These are phyloP conservation scores for Diloba caeruleocephala DNA, from an alignment of 2,888 invertebrate genomes.

Conservation along the genomic window DNA sequence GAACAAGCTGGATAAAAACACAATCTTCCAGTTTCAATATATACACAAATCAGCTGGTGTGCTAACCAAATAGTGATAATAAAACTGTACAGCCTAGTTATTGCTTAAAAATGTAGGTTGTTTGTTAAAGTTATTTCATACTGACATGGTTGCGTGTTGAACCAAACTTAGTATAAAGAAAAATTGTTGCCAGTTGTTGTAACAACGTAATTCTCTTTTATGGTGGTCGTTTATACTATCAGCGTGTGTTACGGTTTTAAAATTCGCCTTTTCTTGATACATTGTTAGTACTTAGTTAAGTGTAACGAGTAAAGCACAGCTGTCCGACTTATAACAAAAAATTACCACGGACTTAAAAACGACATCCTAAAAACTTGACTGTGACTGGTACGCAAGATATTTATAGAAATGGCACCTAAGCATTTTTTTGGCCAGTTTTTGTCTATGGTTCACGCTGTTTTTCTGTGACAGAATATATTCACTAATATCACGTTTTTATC, in stretches of 20 bases:
- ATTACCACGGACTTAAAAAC: constrained; percentile 11
- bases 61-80: constrained; percentile 19
- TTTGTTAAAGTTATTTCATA: constrained; percentile 46
- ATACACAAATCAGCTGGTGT: no score
- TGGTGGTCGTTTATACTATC: constrained; percentile 69
- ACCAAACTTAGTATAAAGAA: constrained; percentile 66
- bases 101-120: constrained; percentile 38
- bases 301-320: constrained; percentile 40
- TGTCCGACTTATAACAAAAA: constrained; percentile 26
- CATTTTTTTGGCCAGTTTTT: constrained; percentile 9
- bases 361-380: constrained; percentile 9
- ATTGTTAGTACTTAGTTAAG: constrained; percentile 49
- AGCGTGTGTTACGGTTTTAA: constrained; percentile 65
- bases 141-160: constrained; percentile 65
- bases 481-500: constrained; percentile 1
- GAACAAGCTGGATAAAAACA: no score
- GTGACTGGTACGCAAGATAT: constrained; percentile 14
- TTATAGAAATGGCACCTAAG: constrained; percentile 14
- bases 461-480: constrained; percentile 8
- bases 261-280: constrained; percentile 61
- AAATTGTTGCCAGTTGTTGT: constrained; percentile 72
- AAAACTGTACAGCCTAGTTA: constrained; percentile 16
- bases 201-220: constrained; percentile 76
- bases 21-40: no score
- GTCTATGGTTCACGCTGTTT: not conserved